Conservation (phyloP, 2,797 vertebrate species). For the Neosilurus mollespiculum region DNA sequence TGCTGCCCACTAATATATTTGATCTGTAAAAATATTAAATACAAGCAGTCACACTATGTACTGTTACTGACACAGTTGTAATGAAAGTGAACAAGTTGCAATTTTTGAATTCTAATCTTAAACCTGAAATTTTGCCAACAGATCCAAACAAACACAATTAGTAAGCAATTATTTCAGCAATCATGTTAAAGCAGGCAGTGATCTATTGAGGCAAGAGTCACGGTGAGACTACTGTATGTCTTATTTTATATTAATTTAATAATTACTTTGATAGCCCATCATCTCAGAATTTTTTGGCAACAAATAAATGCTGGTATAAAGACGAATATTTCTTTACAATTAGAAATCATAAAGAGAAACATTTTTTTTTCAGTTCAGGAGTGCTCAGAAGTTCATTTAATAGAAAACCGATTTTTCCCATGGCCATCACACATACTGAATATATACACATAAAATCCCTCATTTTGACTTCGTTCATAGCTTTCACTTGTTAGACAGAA, state of each 20-base stretch:
- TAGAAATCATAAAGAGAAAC: background rate
- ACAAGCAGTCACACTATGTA: background rate
- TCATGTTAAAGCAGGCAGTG: background rate
- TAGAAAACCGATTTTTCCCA: too few relatives aligned
- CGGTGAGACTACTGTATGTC: background rate
- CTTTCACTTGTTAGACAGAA: slow-evolving; percentile 9
- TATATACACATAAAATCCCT: background rate
- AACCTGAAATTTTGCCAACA: background rate
- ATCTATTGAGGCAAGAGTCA: background rate
- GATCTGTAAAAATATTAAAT: background rate
- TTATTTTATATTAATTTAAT: too few relatives aligned
- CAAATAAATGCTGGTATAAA: background rate
- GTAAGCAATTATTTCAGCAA: background rate
- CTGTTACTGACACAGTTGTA: background rate
- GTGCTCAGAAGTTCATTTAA: background rate
- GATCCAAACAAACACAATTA: background rate
- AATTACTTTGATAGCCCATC: too few relatives aligned
- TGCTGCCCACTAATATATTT: background rate
- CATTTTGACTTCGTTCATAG: background rate
- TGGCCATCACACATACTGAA: background rate
- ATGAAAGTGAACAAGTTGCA: background rate
- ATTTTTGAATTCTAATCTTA: background rate
- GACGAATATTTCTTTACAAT: background rate
- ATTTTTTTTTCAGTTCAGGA: background rate
- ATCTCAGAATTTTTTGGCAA: background rate